These are phyloP conservation scores for Lasius fuliginosus DNA, from an alignment of 2,888 invertebrate species.

Conservation along the genomic window DNA sequence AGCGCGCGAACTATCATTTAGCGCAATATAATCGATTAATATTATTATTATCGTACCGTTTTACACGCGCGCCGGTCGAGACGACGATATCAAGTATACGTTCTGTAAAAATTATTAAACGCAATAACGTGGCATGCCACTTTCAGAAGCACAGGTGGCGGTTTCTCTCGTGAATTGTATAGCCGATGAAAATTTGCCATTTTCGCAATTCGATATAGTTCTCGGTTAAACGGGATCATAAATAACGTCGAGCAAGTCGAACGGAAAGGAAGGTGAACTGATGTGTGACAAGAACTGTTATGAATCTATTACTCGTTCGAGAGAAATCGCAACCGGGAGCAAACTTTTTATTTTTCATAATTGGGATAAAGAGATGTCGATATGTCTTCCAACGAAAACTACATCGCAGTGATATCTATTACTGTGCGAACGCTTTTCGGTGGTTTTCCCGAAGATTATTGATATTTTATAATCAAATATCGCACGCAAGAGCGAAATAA, in stretches of 20 bases:
- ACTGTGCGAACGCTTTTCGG: not conserved
- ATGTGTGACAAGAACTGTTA: constrained; percentile 11
- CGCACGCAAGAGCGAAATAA: not conserved
- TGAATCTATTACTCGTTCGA: constrained; percentile 32
- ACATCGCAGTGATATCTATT: not conserved
- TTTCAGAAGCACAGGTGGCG: constrained; percentile 29
- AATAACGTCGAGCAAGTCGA: constrained; percentile 22
- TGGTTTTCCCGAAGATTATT: not conserved
- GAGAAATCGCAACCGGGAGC: constrained; percentile 12
- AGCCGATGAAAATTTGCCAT: constrained; percentile 43
- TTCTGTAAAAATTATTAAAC: constrained; percentile 53
- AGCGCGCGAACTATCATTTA: constrained; percentile 45
- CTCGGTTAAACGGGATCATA: constrained; percentile 37
- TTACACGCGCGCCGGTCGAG: constrained; percentile 13
- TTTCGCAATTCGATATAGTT: constrained; percentile 39
- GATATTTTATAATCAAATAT: not conserved
- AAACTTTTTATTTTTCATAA: constrained; percentile 5
- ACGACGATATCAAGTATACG: constrained; percentile 17
- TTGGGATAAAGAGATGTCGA: constrained; percentile 13
- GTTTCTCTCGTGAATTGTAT: constrained; percentile 44
- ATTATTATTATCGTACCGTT: constrained; percentile 55
- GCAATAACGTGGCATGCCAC: not conserved
- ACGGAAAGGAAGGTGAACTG: constrained; percentile 32
- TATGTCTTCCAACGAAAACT: not conserved
- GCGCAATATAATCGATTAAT: constrained; percentile 45